These are phyloP conservation scores for Ailuropoda melanoleuca DNA, from an alignment of 2,113 vertebrate genomes.

Conservation along the genomic window DNA sequence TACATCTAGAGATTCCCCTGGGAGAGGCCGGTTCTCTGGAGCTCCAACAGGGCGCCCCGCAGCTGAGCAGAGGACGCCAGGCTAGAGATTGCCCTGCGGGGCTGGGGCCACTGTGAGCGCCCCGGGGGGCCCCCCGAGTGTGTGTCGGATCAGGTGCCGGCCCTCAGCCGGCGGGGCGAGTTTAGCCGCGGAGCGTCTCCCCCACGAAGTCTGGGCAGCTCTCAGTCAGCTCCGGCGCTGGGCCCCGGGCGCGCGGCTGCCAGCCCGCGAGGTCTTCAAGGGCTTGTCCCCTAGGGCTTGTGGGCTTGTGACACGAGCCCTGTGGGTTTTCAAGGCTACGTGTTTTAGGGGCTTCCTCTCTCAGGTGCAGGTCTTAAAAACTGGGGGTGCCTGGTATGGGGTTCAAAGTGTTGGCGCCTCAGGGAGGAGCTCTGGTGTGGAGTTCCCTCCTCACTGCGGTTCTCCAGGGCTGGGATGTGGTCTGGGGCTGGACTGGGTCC, in stretches of 20 bases:
- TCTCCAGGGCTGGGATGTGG: neutral
- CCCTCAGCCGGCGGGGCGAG: neutral
- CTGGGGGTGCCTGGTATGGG: neutral
- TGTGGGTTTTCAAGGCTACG: neutral
- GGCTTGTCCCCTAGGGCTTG: neutral
- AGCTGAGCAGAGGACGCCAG: neutral
- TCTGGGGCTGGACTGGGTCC: neutral
- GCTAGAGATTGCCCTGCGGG: neutral
- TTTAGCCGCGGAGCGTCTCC: neutral
- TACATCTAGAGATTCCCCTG: neutral
- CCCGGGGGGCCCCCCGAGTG: too few relatives aligned
- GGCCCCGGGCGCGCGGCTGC: neutral
- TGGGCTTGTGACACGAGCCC: neutral
- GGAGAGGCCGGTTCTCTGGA: neutral
- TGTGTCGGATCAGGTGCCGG: neutral
- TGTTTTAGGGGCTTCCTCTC: neutral
- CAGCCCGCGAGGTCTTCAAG: neutral
- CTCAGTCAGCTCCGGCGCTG: rapidly evolving
- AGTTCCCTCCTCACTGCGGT: neutral
- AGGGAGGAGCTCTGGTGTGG: neutral
- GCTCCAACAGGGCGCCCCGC: too few relatives aligned
- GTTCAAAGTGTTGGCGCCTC: neutral
- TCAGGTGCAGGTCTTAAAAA: neutral
- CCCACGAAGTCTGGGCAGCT: rapidly evolving
- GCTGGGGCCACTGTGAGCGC: neutral